Evolutionary conservation across 2,113 vertebrate species (phyloP).

Genomic region (Spheniscus mendiculus): DNA sequence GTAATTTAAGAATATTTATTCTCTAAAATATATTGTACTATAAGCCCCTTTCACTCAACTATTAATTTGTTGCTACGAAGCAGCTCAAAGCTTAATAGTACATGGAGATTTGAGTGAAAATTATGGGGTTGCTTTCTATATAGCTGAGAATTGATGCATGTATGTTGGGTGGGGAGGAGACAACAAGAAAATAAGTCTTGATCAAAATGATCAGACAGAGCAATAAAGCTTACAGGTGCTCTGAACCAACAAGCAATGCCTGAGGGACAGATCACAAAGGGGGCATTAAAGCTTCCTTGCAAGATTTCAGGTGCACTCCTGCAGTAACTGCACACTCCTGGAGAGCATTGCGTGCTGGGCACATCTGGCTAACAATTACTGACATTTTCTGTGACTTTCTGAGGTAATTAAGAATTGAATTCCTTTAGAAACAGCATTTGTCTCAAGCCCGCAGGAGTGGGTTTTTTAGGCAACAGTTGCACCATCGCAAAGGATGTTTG

Average conservation of each 20-base stretch:
- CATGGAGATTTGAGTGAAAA: neutral
- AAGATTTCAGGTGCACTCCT: neutral
- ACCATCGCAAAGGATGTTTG: neutral
- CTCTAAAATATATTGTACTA: neutral
- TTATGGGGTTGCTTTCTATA: neutral
- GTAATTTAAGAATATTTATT: neutral
- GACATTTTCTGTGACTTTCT: neutral
- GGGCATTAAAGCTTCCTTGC: neutral
- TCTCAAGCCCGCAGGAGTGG: neutral
- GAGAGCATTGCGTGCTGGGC: accelerated
- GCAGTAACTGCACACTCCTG: neutral
- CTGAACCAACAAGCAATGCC: neutral
- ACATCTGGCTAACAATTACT: neutral
- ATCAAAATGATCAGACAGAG: neutral
- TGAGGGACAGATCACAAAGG: neutral
- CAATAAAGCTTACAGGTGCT: neutral
- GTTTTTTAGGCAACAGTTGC: neutral
- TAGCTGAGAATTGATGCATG: neutral
- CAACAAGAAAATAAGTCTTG: neutral
- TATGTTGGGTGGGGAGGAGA: neutral
- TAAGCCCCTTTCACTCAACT: neutral
- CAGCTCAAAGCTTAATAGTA: neutral
- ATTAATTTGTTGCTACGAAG: neutral
- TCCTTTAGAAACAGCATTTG: neutral
- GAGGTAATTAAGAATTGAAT: neutral